These are phyloP conservation scores for Coboldia fuscipes DNA, from an alignment of 1,140 invertebrate species.

Conservation along the genomic window DNA sequence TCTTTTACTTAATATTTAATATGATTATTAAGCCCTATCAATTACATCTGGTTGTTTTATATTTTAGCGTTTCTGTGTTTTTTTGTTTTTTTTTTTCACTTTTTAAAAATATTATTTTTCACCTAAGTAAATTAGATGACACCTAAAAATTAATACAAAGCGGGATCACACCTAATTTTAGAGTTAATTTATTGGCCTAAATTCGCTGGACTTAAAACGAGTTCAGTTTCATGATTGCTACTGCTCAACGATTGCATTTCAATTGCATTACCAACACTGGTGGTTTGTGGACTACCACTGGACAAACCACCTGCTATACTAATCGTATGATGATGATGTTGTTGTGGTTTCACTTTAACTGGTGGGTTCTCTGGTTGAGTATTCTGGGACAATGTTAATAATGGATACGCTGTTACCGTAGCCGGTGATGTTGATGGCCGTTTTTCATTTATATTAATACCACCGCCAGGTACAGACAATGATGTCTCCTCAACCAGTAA, in stretches of 20 bases:
- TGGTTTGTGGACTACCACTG: neutral
- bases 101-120: too few relatives aligned
- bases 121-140: too few relatives aligned
- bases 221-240: constrained; percentile 12
- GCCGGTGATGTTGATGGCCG: constrained; percentile 10
- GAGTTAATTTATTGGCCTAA: constrained; percentile 21
- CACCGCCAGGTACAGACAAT: neutral
- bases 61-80: too few relatives aligned
- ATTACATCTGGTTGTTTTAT: too few relatives aligned
- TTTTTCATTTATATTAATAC: neutral
- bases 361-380: constrained; percentile 6
- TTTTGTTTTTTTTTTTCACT: too few relatives aligned
- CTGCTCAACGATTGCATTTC: neutral
- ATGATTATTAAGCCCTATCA: too few relatives aligned
- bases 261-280: neutral
- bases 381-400: constrained; percentile 5
- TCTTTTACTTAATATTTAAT: too few relatives aligned
- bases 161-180: too few relatives aligned
- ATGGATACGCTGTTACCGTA: constrained; percentile 5
- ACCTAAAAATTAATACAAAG: too few relatives aligned
- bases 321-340: too few relatives aligned
- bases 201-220: constrained; percentile 20
- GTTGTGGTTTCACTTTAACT: neutral
- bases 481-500: neutral
- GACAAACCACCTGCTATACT: too few relatives aligned